Conservation (phyloP, 2,797 vertebrate species). For the Tarsius wallacei region DNA sequence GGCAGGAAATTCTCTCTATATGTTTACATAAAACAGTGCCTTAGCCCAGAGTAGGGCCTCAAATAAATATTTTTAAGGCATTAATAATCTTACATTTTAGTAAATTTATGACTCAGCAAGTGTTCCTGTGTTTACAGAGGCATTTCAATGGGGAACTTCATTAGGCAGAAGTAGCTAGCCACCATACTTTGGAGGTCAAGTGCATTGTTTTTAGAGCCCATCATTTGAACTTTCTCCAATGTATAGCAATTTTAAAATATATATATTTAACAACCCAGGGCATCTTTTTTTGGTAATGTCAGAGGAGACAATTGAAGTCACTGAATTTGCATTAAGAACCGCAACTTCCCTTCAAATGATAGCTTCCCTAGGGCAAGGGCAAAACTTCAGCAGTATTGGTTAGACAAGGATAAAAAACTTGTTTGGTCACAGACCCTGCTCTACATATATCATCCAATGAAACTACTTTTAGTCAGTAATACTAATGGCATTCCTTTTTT, state of each 20-base stretch:
- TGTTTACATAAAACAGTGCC: not conserved
- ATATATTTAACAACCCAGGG: not conserved
- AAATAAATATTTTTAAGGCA: slow-evolving; percentile 2
- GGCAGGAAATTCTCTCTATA: not conserved
- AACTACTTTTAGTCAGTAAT: slow-evolving; percentile 27
- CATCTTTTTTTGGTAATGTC: slow-evolving; percentile 42
- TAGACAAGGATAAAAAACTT: not conserved
- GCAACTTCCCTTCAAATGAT: slow-evolving; percentile 47
- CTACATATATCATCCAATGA: slow-evolving; percentile 9
- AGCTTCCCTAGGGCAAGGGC: slow-evolving; percentile 44
- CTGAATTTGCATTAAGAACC: slow-evolving; percentile 69
- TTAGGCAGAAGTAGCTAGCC: not conserved
- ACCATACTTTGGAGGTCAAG: not conserved
- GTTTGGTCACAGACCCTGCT: not conserved
- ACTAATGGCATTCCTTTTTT: not conserved
- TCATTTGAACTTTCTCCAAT: slow-evolving; percentile 45
- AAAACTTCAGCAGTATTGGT: slow-evolving; percentile 32
- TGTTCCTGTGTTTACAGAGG: slow-evolving; percentile 19
- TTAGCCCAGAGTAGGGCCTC: not conserved
- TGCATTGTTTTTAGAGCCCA: not conserved
- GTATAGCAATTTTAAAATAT: not conserved
- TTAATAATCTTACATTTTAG: not conserved
- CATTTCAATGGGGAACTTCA: not conserved
- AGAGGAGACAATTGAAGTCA: slow-evolving; percentile 61
- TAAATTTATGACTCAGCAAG: not conserved